Conservation (phyloP, 1,140 invertebrate species). For the Hycleus phaleratus region DNA sequence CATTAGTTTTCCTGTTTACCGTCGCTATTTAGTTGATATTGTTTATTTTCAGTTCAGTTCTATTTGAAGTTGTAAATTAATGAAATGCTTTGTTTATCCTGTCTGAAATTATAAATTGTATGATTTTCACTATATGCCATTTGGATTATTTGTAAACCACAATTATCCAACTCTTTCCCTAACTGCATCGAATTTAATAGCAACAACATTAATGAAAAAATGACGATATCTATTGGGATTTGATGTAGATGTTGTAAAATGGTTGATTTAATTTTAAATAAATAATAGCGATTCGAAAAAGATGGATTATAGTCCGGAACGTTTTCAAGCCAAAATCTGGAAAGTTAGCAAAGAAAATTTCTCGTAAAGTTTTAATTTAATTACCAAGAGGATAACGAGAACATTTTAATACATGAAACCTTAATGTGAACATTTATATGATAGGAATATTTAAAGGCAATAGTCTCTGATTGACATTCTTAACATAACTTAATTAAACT, state of each 20-base stretch:
- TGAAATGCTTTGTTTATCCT: slow-evolving; percentile 15
- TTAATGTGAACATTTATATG: slow-evolving; percentile 13
- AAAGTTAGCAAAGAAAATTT: slow-evolving; percentile 1
- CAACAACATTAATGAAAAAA: too few species aligned
- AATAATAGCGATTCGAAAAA: too few species aligned
- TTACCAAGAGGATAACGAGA: slow-evolving; percentile 12
- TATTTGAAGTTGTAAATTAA: slow-evolving; percentile 14
- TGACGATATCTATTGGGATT: too few species aligned
- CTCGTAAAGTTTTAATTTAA: slow-evolving; percentile 11
- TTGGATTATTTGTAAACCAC: too few species aligned
- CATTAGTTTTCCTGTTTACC: slow-evolving; percentile 15
- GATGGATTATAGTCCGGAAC: too few species aligned
- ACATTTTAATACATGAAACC: slow-evolving; percentile 9
- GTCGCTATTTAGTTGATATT: slow-evolving; percentile 10
- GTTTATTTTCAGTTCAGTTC: slow-evolving; percentile 14
- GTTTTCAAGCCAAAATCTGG: too few species aligned
- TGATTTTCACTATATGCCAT: slow-evolving; percentile 9
- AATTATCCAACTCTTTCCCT: too few species aligned
- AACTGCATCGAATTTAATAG: too few species aligned
- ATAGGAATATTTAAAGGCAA: slow-evolving; percentile 10
- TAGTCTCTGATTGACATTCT: slow-evolving; percentile 21
- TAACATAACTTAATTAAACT: slow-evolving; percentile 26
- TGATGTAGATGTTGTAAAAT: too few species aligned
- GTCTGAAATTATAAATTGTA: slow-evolving; percentile 16
- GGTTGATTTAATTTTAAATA: too few species aligned